phyloP scores from a whole-genome alignment of 2,888 invertebrate species.

The Cryptosula pallasiana region DNA sequence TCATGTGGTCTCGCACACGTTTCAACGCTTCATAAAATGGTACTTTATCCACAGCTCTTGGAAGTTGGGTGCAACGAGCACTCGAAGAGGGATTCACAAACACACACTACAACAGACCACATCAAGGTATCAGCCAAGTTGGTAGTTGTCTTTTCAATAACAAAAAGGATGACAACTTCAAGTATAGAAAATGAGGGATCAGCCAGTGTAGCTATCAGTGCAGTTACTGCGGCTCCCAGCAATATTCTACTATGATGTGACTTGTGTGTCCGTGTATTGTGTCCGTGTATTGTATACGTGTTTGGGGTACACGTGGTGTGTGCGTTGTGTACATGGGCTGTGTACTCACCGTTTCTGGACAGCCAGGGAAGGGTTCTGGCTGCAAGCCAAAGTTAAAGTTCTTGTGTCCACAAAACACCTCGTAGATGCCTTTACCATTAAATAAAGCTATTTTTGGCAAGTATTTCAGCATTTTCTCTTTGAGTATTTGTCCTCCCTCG shows the following conservation, averaged over 20 bases:
- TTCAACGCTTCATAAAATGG: conserved; percentile 93
- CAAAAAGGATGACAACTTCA: too few species aligned
- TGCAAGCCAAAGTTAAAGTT: conserved; percentile 95
- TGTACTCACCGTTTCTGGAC: conserved; percentile 80
- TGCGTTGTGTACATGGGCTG: too few species aligned
- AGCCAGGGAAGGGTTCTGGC: conserved; percentile 85
- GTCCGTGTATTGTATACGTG: too few species aligned
- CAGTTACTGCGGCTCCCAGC: too few species aligned
- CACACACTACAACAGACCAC: conserved; percentile 70
- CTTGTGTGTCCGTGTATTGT: too few species aligned
- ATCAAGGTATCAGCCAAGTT: too few species aligned
- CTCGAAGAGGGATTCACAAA: conserved; percentile 99
- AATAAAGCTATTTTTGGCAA: conserved; percentile 94
- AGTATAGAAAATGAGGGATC: too few species aligned
- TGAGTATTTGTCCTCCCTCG: conserved; percentile 70
- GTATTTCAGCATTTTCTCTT: conserved; percentile 84
- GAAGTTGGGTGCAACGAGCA: conserved; percentile 91
- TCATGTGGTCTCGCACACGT: conserved; percentile 88
- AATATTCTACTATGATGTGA: too few species aligned
- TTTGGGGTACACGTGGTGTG: too few species aligned
- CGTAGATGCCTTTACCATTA: conserved; percentile 97
- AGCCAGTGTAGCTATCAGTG: too few species aligned
- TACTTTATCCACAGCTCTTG: conserved; percentile 95
- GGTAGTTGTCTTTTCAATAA: too few species aligned
- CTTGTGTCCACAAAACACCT: conserved; percentile 93